Evolutionary conservation across 92 coral and sea anemone species (phyloP), one percentile per base, ranked within the genome.

Genomic region (Porites evermanni): DNA sequence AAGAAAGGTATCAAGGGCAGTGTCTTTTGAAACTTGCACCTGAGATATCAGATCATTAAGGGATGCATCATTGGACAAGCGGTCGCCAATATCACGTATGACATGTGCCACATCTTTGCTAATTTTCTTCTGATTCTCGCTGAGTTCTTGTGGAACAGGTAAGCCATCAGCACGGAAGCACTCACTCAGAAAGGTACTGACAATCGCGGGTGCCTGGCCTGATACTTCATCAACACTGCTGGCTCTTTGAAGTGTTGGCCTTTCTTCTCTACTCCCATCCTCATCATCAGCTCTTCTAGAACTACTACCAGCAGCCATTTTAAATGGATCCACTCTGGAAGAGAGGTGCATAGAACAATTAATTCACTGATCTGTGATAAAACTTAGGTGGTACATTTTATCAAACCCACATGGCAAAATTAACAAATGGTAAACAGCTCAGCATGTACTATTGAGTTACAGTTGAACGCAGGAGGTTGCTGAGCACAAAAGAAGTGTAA

Each of bases 161-260:
- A 89, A 70, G 18, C 98, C 98, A 84, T 95, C 98, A 23, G 89
- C 86, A 70, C 90, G 77, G 78, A 95, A 91, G 71, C 98, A 94
- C 14, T 91, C 95, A 7, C 88, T 89, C 51, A 97, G 79, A 72
- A 97, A 95, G 13, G 94, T 91, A 23, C 83, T 82, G 29, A 97
- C 99, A 56, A 97, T 91, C 10, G 95, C 98, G 1, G 99, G 99
- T 26, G 99, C 93, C 73, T 97, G 98, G 4, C 92, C 96, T 2
- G 96, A 84, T 19, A 97, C 98, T 75, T 97, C 99, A 50, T 97
- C 98, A 4, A 93, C 98, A 72, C 99, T 97, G 38, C 67, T 84
- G 9, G 91, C 88, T 44, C 95, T 86, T 9, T 81, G 89, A 64
- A 82, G 91, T 9, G 67, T 16, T 8, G 98, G 95, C 29, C 98